Base-by-base conservation (phyloP, 2,797 vertebrate species). In the Moxostoma hubbsi region DNA sequence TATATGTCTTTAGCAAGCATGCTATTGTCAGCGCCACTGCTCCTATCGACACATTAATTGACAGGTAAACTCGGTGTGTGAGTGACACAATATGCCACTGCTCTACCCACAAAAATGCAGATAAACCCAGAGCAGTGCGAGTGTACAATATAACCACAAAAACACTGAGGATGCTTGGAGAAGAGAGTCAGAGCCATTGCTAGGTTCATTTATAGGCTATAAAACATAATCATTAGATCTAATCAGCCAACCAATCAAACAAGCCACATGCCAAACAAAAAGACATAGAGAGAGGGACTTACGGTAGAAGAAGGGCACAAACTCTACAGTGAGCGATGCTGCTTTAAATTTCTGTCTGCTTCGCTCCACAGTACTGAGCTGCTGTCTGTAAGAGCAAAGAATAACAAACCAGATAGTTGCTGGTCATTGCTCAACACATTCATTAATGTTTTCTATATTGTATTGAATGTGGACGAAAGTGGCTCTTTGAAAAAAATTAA, bases 241-340 rank as follows among this genome's bases (percentile, higher is more conserved):
- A 36, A 81, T 73, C 57, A 13, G 43, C 72, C 79, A 86, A 88
- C 81, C 81, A 36, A 36, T 36, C 36, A 82, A 74, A 79, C 36
- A 68, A 57, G 46, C 53, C 49, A 64, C 46, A 62, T 24, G 24
- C 24, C 24, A 24, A 24, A 36, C 36, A 36, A 5, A 36, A 36
- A 36, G 36, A 36, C 36, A 24, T 24, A 46, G 11, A 47, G 47
- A 71, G 50, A 53, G 16, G 59, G 88, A 97, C 97, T 96, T 91
- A 98, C 97, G 97, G 87, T 99, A 99, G 93, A 99, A 99, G 90
- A 99, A 99, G 82, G 98, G 97, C 80, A 99, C 92, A 87, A 99
- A 99, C 83, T 99, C 97, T 53, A 99, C 97, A 2, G 97, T 99
- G 82, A 99, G 97, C 0, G 93, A 93, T 68, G 97, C 97, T 13